These are phyloP conservation scores for Heliconius hortense DNA, from an alignment of 2,888 invertebrate species.

Conservation along the genomic window DNA sequence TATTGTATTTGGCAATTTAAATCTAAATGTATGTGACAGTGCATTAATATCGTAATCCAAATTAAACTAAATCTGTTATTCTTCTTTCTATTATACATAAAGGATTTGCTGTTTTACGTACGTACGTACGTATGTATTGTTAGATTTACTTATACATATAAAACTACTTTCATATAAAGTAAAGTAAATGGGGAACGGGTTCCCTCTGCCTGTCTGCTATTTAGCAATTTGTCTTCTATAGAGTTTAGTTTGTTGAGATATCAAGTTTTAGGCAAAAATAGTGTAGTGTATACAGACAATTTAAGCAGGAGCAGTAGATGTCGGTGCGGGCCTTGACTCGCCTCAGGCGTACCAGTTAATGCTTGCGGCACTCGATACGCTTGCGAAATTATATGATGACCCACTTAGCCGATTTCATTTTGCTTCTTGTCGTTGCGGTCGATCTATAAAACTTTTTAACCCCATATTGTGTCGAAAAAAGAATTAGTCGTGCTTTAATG, in stretches of 20 bases:
- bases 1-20: background rate
- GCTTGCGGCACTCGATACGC: conserved; percentile 78
- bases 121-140: no score
- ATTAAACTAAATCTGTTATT: background rate
- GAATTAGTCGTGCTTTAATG: conserved; percentile 43
- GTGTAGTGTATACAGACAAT: conserved; percentile 46
- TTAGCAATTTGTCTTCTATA: background rate
- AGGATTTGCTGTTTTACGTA: no score
- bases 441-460: conserved; percentile 65
- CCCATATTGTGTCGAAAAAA: conserved; percentile 60
- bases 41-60: background rate
- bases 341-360: conserved; percentile 74
- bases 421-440: conserved; percentile 65
- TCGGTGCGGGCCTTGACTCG: conserved; percentile 72
- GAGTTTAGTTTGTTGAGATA: background rate
- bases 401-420: conserved; percentile 78
- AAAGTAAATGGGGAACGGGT: no score
- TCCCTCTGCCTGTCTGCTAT: no score
- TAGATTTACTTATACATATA: no score
- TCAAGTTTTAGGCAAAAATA: background rate
- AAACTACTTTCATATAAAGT: no score
- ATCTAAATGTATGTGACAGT: background rate
- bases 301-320: conserved; percentile 82
- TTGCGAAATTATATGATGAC: conserved; percentile 81
- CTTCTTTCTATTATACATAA: background rate